Base-by-base conservation (phyloP, 2,888 invertebrate species). In the Eledone cirrhosa region DNA sequence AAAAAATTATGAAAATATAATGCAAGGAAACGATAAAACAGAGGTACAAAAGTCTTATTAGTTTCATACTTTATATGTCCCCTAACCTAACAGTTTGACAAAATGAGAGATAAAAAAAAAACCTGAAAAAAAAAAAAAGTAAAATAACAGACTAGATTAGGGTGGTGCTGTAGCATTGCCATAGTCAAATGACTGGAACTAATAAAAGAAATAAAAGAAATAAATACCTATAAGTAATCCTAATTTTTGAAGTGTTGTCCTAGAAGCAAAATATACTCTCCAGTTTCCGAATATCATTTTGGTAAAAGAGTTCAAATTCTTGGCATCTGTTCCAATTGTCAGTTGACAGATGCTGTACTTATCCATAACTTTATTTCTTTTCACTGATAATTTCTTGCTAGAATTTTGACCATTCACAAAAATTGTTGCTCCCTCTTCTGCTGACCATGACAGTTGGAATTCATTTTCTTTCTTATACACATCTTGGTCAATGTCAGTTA, bases 371-470 rank as follows among this genome's bases (percentile, higher is more conserved):
- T 22, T 3, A 13, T 7, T 41, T 7, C 48, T 76, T 80, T 78
- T 16, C 16, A 67, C 11, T 78, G 63, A 72, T 76, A 80, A n/a
- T 78, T 48, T 14, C 75, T 78, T 33, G 22, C 27, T 31, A 3
- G 31, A 16, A 22, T n/a, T 22, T n/a, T 33, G 16, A 31, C 72
- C 72, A 33, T 72, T 33, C 3, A 72, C 14, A 41, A 78, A 81
- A 41, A 82, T 27, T 53, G 78, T 74, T 7, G 81, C 74, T 33
- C 82, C 82, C 69, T 75, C 74, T 67, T 80, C 78, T n/a, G 59
- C 27, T 75, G 80, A 80, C 82, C 82, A 82, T 14, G 82, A 82
- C 59, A 82, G 48, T n/a, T 75, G 33, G 29, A 77, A 78, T 48
- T 78, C 76, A 77, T 79, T 78, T 53, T 67, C 77, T 11, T 24